A percentile compares a stretch with the other conserved stretches of the same genome.
These are phyloP conservation scores for Neelides sp. DNA, from an alignment of 1,140 invertebrate species.

Conservation along the genomic window DNA sequence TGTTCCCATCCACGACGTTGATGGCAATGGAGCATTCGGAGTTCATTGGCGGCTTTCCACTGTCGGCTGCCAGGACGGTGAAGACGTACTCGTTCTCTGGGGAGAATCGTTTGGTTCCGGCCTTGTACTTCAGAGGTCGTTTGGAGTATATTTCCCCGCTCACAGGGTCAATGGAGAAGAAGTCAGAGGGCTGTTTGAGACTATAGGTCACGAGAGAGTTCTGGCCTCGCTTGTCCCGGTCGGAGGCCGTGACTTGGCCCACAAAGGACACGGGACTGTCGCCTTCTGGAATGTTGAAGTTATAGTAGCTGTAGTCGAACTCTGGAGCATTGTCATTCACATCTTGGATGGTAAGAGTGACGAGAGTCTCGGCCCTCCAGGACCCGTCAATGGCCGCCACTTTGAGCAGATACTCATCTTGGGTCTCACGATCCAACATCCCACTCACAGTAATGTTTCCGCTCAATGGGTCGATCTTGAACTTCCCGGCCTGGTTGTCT, in stretches of 20 bases:
- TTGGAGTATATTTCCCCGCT: constrained; percentile 82
- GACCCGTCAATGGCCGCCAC: constrained; percentile 75
- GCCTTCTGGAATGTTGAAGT: constrained; percentile 78
- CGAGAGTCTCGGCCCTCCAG: constrained; percentile 72
- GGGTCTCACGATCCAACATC: constrained; percentile 68
- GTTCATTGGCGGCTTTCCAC: constrained; percentile 81
- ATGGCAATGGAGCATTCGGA: constrained; percentile 68
- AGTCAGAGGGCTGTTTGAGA: constrained; percentile 73
- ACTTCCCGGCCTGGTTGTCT: constrained; percentile 76
- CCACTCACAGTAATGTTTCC: constrained; percentile 85
- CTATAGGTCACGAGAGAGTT: constrained; percentile 88
- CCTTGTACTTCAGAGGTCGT: constrained; percentile 63
- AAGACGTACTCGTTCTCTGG: constrained; percentile 78
- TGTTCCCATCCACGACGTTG: constrained; percentile 82
- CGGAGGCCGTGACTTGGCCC: constrained; percentile 73
- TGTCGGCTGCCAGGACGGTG: constrained; percentile 76
- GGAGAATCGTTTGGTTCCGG: constrained; percentile 50
- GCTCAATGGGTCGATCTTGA: constrained; percentile 69
- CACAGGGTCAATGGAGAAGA: constrained; percentile 78
- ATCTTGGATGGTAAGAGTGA: constrained; percentile 86
- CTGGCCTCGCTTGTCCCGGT: constrained; percentile 80
- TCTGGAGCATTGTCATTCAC: constrained; percentile 83
- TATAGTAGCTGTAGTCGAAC: constrained; percentile 74
- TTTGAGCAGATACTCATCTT: constrained; percentile 80
- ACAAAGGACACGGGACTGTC: constrained; percentile 65